Percentiles rank a stretch among this genome's conserved stretches.
Evolutionary conservation across 1,140 invertebrate species (phyloP).

Genomic region (Camponotus floridanus): DNA sequence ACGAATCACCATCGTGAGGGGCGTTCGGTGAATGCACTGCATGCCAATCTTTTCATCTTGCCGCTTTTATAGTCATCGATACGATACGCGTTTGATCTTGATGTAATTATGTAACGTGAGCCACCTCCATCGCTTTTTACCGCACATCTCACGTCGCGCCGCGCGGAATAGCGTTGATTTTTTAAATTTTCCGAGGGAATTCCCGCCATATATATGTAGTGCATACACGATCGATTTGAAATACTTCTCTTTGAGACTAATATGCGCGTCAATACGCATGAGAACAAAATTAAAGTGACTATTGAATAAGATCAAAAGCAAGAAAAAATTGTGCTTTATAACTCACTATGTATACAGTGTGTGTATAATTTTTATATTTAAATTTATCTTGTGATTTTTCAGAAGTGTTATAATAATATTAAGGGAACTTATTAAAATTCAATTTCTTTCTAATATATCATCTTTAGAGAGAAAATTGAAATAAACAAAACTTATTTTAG

Average conservation of each 20-base stretch:
- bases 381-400: slow-evolving; percentile 11
- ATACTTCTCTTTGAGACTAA: background rate
- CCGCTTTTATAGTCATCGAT: slow-evolving; percentile 83
- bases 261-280: background rate
- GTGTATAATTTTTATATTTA: background rate
- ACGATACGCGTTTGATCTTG: slow-evolving; percentile 76
- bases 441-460: background rate
- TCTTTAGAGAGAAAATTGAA: no score
- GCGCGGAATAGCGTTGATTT: slow-evolving; percentile 5
- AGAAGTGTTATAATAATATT: background rate
- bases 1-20: slow-evolving; percentile 56
- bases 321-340: background rate
- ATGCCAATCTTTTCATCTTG: slow-evolving; percentile 75
- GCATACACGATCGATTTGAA: background rate
- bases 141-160: background rate
- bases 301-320: background rate
- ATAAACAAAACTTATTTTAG: no score
- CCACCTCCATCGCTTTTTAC: slow-evolving; percentile 56
- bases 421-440: background rate
- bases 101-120: slow-evolving; percentile 77
- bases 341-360: background rate
- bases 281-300: background rate
- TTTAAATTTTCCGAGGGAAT: slow-evolving; percentile 67
- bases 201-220: background rate
- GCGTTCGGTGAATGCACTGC: slow-evolving; percentile 68